Percentiles rank a stretch among this genome's conserved stretches.
Evolutionary conservation across 2,888 invertebrate genomes (phyloP).

Genomic region (Caenorhabditis macrosperma): DNA sequence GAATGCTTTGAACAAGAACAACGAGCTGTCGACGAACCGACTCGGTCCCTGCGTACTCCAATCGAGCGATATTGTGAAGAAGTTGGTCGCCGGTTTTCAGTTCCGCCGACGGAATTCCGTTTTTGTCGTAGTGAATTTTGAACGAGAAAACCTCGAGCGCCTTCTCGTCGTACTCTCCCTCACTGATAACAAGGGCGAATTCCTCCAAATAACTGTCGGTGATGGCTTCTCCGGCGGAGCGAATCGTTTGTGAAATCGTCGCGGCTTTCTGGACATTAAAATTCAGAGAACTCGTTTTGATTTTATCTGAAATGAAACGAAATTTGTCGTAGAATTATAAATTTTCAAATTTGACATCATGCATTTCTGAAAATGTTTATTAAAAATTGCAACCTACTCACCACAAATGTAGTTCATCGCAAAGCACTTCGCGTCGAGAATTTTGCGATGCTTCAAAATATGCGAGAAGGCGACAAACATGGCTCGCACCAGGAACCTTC

Average conservation of each 20-base stretch:
- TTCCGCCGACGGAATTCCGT: constrained; percentile 4
- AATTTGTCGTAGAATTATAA: not conserved
- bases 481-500: constrained; percentile 39
- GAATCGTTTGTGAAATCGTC: constrained; percentile 1
- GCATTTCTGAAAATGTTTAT: too few species aligned
- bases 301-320: constrained; percentile 24
- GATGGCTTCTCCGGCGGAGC: constrained; percentile 25
- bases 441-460: constrained; percentile 14
- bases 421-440: constrained; percentile 27
- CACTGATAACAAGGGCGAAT: constrained; percentile 29
- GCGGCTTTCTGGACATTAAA: not conserved
- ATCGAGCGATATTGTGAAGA: not conserved
- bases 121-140: constrained; percentile 28
- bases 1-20: constrained; percentile 14
- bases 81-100: not conserved
- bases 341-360: not conserved
- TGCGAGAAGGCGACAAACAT: constrained; percentile 35
- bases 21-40: constrained; percentile 21
- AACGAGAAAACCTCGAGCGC: constrained; percentile 48
- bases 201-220: constrained; percentile 26
- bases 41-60: constrained; percentile 22
- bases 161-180: constrained; percentile 26
- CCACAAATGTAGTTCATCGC: constrained; percentile 31
- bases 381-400: too few species aligned
- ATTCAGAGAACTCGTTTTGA: not conserved